These are phyloP conservation scores for Aythya baeri DNA, from an alignment of 2,113 vertebrate species.

Conservation along the genomic window DNA sequence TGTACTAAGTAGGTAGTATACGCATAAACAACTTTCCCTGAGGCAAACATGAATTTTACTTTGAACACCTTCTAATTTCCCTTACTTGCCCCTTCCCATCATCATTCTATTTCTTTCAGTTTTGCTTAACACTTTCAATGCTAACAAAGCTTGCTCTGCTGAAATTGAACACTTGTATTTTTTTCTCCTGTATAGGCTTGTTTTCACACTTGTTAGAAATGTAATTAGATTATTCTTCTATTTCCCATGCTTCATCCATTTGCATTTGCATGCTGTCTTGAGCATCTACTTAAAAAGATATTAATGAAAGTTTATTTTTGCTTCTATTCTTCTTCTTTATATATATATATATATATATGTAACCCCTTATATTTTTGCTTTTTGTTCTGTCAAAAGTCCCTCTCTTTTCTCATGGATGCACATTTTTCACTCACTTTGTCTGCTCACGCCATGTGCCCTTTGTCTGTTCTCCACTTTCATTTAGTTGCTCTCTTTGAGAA, in stretches of 20 bases:
- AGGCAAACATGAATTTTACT: conserved; percentile 43
- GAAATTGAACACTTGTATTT: not conserved
- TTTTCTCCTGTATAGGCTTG: not conserved
- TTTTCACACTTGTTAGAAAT: not conserved
- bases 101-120: not conserved
- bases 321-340: not conserved
- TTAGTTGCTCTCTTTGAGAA: not conserved
- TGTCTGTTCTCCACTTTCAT: not conserved
- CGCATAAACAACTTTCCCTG: not conserved
- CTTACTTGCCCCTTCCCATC: not conserved
- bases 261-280: not conserved
- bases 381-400: not conserved
- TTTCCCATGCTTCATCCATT: not conserved
- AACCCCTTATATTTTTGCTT: not conserved
- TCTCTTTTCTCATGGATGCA: not conserved
- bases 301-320: not conserved
- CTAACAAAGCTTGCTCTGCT: not conserved
- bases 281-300: not conserved
- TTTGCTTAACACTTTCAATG: not conserved
- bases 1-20: conserved; percentile 20
- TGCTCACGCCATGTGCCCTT: not conserved
- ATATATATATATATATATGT: not conserved
- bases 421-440: not conserved
- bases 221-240: not conserved
- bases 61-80: not conserved